These are phyloP conservation scores for Rafetus swinhoei DNA, from an alignment of 2,113 vertebrate genomes.

Conservation along the genomic window DNA sequence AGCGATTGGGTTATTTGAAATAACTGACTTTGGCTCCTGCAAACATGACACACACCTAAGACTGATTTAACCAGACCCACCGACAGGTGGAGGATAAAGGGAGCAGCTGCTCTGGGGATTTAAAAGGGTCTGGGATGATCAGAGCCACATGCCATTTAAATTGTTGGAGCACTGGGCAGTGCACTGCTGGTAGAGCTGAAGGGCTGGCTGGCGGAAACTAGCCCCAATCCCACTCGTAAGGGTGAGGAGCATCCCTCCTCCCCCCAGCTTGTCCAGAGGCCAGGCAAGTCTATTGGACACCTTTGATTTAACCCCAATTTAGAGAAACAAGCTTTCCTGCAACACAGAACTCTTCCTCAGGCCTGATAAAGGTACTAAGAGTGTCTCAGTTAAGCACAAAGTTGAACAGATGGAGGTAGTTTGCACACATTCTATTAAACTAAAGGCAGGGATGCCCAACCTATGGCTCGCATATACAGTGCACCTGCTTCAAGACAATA, in stretches of 20 bases:
- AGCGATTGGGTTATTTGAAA: neutral
- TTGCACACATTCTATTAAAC: no score
- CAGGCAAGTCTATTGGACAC: no score
- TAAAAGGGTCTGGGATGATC: no score
- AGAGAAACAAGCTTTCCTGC: neutral
- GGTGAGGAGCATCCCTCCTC: no score
- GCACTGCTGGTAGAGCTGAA: no score
- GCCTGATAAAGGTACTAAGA: neutral
- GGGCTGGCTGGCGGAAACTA: no score
- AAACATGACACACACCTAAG: neutral
- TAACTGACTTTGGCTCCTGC: accelerated
- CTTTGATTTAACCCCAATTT: neutral
- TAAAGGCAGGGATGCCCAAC: neutral
- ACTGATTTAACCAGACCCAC: neutral
- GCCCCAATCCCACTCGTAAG: no score
- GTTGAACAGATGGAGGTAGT: neutral
- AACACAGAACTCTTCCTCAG: neutral
- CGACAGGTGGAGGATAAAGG: no score
- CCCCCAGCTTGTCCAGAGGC: no score
- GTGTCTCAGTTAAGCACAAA: neutral
- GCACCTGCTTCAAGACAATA: neutral
- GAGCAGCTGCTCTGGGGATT: no score
- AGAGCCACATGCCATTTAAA: no score
- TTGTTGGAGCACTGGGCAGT: no score
- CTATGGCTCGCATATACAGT: neutral